Evolutionary conservation across 2,113 vertebrate species (phyloP).

Genomic region (Sterna hirundo): DNA sequence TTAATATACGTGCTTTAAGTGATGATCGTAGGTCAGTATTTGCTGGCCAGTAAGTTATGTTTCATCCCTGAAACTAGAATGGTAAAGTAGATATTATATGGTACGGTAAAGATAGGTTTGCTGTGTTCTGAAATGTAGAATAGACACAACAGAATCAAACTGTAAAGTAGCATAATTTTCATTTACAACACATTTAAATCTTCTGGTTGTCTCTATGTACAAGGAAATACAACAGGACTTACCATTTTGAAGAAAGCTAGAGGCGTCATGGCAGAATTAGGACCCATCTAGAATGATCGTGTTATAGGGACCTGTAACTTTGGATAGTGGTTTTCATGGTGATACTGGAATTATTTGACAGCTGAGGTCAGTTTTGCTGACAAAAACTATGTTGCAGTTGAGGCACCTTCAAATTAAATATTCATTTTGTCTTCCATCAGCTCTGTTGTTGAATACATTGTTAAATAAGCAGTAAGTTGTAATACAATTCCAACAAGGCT

Average conservation of each 20-base stretch:
- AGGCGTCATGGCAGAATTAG: background rate
- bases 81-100: background rate
- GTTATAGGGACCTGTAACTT: background rate
- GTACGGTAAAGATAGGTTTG: background rate
- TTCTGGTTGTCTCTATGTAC: background rate
- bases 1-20: background rate
- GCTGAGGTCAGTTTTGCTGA: background rate
- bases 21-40: background rate
- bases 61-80: background rate
- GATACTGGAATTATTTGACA: background rate
- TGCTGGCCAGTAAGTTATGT: background rate
- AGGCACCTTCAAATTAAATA: background rate
- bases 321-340: background rate
- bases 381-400: background rate
- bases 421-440: fast-evolving
- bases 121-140: background rate
- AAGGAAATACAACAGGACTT: background rate
- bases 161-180: background rate
- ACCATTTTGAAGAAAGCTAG: background rate
- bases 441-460: background rate
- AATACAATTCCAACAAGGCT: background rate
- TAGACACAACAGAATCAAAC: background rate
- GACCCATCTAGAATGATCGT: background rate
- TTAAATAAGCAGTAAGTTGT: background rate
- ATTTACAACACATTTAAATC: background rate